These are phyloP conservation scores for Cygnus olor DNA, from an alignment of 2,797 vertebrate species.

Conservation along the genomic window DNA sequence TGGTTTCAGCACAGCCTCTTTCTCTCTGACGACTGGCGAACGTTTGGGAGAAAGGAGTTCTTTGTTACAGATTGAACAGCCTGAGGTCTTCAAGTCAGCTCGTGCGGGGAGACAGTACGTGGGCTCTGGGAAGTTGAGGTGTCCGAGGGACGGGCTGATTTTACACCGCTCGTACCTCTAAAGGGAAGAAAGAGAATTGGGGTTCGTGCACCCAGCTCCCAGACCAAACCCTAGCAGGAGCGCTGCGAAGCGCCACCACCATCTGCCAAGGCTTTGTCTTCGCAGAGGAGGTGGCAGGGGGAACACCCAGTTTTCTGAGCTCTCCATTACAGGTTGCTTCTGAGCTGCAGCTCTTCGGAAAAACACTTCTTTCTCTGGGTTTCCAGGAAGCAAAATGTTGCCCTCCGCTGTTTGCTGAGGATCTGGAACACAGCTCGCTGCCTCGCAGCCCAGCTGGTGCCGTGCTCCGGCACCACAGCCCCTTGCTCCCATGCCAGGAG, in stretches of 20 bases:
- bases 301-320: slow-evolving; percentile 50
- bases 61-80: slow-evolving; percentile 58
- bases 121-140: slow-evolving; percentile 46
- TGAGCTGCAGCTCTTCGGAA: slow-evolving; percentile 48
- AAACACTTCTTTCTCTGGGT: slow-evolving; percentile 52
- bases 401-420: slow-evolving; percentile 49
- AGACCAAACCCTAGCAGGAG: slow-evolving; percentile 7
- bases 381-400: slow-evolving; percentile 71
- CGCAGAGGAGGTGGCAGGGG: slow-evolving; percentile 27
- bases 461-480: neutral
- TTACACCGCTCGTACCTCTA: neutral
- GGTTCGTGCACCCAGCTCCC: neutral
- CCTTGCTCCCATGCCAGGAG: neutral
- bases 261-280: slow-evolving; percentile 65
- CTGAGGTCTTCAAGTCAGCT: slow-evolving; percentile 36
- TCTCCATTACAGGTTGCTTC: slow-evolving; percentile 64
- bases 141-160: neutral
- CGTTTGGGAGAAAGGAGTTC: slow-evolving; percentile 55
- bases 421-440: slow-evolving; percentile 15
- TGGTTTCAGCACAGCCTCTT: slow-evolving; percentile 52
- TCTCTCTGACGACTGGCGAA: slow-evolving; percentile 18
- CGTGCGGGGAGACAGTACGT: neutral
- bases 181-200: neutral
- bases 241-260: neutral
- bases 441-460: accelerated